Evolutionary conservation across 2,797 vertebrate genomes (phyloP), one percentile per base, ranked within the genome.

Genomic region (Microctenopoma lineatum): DNA sequence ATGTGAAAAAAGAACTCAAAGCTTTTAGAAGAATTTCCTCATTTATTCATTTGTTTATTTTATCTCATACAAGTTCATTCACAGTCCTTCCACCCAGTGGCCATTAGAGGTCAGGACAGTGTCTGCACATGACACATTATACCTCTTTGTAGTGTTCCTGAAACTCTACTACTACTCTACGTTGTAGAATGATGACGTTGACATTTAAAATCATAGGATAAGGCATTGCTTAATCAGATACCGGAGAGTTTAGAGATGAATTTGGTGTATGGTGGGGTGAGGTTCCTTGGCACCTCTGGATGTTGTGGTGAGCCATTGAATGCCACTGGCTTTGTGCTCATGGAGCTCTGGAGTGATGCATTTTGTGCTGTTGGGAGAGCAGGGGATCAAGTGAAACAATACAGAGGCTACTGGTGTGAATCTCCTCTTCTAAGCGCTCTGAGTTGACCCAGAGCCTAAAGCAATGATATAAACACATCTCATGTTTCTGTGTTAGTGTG

Each of bases 301-400:
- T 77, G 71, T 61, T 88, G 64, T 77, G 32, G 60, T 32, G 58
- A 13, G 27, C 32, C 53, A 46, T 63, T 55, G 53, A 46, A 45
- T 55, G 65, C 70, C 66, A 25, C 47, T 41, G 56, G 67, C 80
- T 87, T 83, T 87, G 83, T 85, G 58, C 76, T 60, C 6, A 38
- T 41, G 66, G 52, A 57, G 54, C 53, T 65, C 57, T 74, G 79
- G 61, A 77, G 59, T 63, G 41, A 38, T 66, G 39, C 63, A 68
- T 87, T 86, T 83, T 91, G 86, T 88, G 67, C 74, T 84, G 89
- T 90, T 81, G 81, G 83, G 61, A 85, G 77, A 66, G 71, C 21
- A 25, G 70, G 79, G 89, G 87, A 87, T 91, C 77, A 88, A 86
- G 85, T 77, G 50, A 70, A 86, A 92, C 89, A 91, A 92, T 89